These are phyloP conservation scores for Ptiloglossa arizonensis DNA, from an alignment of 1,140 invertebrate genomes.

Conservation along the genomic window DNA sequence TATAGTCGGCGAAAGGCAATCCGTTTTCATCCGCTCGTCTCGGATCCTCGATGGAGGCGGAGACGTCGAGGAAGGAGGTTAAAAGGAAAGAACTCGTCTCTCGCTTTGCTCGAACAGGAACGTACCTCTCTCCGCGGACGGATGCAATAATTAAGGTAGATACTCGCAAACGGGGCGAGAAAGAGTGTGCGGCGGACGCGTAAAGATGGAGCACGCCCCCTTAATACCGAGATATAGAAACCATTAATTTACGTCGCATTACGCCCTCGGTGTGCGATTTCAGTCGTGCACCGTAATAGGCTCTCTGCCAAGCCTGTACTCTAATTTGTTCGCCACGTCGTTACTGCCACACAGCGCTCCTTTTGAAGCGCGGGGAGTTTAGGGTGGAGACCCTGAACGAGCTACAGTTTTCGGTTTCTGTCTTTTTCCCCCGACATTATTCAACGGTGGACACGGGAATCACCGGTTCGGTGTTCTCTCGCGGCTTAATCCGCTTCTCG, in stretches of 20 bases:
- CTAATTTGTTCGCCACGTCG: conserved; percentile 51
- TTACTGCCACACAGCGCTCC: conserved; percentile 26
- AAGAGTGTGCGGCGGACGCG: conserved; percentile 40
- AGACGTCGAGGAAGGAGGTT: conserved; percentile 12
- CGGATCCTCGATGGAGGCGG: conserved; percentile 25
- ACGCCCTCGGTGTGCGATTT: conserved; percentile 25
- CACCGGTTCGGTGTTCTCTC: too few relatives aligned
- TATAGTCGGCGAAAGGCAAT: conserved; percentile 65
- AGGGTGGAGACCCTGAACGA: not conserved
- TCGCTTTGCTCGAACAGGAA: conserved; percentile 31
- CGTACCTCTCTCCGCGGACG: conserved; percentile 26
- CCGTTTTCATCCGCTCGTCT: conserved; percentile 66
- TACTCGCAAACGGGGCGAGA: conserved; percentile 27
- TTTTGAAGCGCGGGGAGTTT: not conserved
- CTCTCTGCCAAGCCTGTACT: conserved; percentile 28
- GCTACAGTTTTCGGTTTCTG: not conserved
- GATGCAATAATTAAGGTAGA: conserved; percentile 66
- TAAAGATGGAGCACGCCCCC: conserved; percentile 45
- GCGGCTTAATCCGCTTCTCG: too few relatives aligned
- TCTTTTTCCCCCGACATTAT: not conserved
- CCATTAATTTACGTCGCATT: conserved; percentile 67
- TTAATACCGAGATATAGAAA: conserved; percentile 62
- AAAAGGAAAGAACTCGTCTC: conserved; percentile 47
- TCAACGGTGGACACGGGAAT: too few relatives aligned
- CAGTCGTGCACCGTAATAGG: conserved; percentile 27